These are phyloP conservation scores for Protobothrops flavoviridis DNA, from an alignment of 2,113 vertebrate species.

Conservation along the genomic window DNA sequence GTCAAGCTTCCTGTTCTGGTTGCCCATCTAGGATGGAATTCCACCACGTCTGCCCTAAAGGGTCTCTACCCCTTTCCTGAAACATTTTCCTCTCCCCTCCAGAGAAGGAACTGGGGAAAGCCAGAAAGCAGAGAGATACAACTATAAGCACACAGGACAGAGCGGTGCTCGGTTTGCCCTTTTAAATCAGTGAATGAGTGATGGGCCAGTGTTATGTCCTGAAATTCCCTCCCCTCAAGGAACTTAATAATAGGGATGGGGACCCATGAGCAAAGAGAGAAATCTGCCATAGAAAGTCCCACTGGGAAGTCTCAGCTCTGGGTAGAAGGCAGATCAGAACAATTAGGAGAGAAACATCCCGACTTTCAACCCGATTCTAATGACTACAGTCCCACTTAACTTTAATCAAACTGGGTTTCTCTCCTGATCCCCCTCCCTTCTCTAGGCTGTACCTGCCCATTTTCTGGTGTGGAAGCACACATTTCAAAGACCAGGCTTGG, in stretches of 20 bases:
- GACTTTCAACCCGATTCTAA: not conserved
- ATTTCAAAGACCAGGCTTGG: not conserved
- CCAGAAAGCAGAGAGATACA: not conserved
- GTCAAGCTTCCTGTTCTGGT: not conserved
- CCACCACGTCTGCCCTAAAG: not conserved
- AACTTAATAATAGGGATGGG: too few relatives aligned
- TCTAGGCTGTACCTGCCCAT: not conserved
- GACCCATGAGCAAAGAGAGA: not conserved
- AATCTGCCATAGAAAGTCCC: not conserved
- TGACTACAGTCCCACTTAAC: not conserved
- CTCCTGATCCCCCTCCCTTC: not conserved
- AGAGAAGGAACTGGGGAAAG: not conserved
- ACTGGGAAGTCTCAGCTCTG: not conserved
- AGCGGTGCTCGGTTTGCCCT: not conserved
- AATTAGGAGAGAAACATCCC: not conserved
- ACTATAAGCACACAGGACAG: not conserved
- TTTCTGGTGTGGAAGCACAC: not conserved
- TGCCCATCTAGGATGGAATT: not conserved
- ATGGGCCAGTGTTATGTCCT: not conserved
- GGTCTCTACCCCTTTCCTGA: not conserved
- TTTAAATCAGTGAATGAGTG: rapidly evolving
- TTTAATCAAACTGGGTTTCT: not conserved
- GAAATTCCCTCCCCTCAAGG: not conserved
- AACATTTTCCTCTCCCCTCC: not conserved
- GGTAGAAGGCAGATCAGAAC: not conserved